These are phyloP conservation scores for Ceratina calcarata DNA, from an alignment of 1,140 invertebrate species.

Conservation along the genomic window DNA sequence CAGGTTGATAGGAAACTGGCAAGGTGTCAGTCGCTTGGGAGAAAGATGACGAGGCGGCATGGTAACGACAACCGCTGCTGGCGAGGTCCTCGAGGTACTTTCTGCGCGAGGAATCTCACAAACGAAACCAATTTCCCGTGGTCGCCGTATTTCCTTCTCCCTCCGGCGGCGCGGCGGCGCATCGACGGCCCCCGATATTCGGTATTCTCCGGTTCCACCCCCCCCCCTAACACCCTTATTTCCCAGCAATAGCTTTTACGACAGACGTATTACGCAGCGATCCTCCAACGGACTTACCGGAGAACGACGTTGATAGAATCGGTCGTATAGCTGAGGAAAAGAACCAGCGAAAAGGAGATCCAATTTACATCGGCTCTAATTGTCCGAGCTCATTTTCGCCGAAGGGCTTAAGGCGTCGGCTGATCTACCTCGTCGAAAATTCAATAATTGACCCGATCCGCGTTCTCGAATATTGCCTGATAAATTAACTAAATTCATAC, in stretches of 20 bases:
- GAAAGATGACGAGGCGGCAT: slow-evolving; percentile 29
- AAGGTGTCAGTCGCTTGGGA: not conserved
- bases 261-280: slow-evolving; percentile 31
- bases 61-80: not conserved
- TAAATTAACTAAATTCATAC: too few relatives aligned
- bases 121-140: slow-evolving; percentile 66
- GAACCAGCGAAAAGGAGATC: slow-evolving; percentile 8
- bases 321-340: not conserved
- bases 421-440: not conserved
- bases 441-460: too few relatives aligned
- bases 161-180: not conserved
- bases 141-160: slow-evolving; percentile 31
- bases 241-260: slow-evolving; percentile 20
- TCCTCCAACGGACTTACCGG: not conserved
- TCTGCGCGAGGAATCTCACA: slow-evolving; percentile 59
- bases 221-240: not conserved
- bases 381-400: not conserved
- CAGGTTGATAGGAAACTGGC: not conserved
- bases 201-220: slow-evolving; percentile 34
- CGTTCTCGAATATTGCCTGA: too few relatives aligned
- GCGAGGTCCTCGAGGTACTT: slow-evolving; percentile 35
- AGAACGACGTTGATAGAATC: slow-evolving; percentile 20
- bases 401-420: not conserved
- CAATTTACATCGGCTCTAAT: not conserved
- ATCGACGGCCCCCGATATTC: slow-evolving; percentile 35